Conservation (phyloP, 2,797 vertebrate genomes). For the Hyperoplus lanceolatus region DNA sequence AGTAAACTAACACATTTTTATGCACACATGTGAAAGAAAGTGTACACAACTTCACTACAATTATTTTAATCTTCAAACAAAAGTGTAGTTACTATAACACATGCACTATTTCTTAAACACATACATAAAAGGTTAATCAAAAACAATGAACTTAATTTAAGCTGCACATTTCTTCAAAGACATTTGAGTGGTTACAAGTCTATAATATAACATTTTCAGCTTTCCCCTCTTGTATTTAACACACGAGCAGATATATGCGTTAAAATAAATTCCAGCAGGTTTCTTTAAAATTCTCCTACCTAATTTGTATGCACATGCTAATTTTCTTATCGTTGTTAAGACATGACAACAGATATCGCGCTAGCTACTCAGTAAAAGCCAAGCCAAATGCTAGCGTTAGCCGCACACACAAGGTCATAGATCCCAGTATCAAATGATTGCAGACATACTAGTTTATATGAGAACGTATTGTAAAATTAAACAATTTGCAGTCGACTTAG, state of each 20-base stretch:
- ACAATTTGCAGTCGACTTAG: accelerated
- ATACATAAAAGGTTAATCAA: no score
- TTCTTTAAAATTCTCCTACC: accelerated
- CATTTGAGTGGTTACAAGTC: not conserved
- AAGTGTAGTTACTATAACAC: not conserved
- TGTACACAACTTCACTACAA: not conserved
- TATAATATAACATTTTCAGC: not conserved
- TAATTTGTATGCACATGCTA: not conserved
- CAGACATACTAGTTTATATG: not conserved
- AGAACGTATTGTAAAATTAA: not conserved
- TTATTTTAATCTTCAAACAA: not conserved
- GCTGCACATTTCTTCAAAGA: not conserved
- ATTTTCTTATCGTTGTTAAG: no score
- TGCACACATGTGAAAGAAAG: not conserved
- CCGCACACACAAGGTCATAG: slow-evolving; percentile 81
- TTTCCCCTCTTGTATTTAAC: no score
- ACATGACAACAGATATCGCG: not conserved
- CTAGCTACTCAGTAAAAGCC: not conserved
- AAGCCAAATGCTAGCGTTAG: slow-evolving; percentile 65
- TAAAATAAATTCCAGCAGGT: not conserved
- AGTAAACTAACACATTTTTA: not conserved
- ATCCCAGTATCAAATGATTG: not conserved
- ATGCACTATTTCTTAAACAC: not conserved
- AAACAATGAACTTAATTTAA: not conserved
- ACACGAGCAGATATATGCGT: accelerated